Conservation (phyloP, 2,888 invertebrate species). For the Andrena marginata region DNA sequence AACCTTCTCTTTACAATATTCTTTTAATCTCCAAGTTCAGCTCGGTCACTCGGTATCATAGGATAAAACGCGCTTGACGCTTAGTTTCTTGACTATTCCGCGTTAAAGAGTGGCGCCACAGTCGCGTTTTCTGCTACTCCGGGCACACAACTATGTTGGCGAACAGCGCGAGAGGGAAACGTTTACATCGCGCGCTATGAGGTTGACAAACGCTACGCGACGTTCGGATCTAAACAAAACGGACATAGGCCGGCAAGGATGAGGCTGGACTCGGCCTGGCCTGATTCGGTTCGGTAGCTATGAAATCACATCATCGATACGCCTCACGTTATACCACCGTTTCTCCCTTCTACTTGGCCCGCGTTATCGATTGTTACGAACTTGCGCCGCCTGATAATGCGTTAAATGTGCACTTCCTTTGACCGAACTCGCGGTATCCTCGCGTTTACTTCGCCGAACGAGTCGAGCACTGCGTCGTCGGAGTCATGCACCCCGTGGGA, state of each 20-base stretch:
- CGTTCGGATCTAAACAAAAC: neutral
- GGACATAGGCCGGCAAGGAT: slow-evolving; percentile 7
- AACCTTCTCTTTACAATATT: neutral
- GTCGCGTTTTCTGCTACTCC: slow-evolving; percentile 25
- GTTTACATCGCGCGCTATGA: slow-evolving; percentile 43
- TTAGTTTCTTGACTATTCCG: slow-evolving; percentile 24
- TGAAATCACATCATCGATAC: slow-evolving; percentile 44
- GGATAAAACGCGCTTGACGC: slow-evolving; percentile 41
- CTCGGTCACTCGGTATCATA: slow-evolving; percentile 35
- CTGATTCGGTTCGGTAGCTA: slow-evolving; percentile 39
- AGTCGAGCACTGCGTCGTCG: slow-evolving; percentile 34
- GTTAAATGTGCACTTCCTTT: slow-evolving; percentile 67
- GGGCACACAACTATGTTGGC: slow-evolving; percentile 33
- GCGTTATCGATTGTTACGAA: slow-evolving; percentile 70
- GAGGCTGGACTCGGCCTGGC: slow-evolving; percentile 13
- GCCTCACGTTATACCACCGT: slow-evolving; percentile 34
- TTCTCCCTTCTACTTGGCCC: slow-evolving; percentile 66
- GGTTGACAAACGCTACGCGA: slow-evolving; percentile 24
- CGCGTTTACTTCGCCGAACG: slow-evolving; percentile 22
- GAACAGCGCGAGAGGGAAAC: slow-evolving; percentile 36
- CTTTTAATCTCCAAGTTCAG: slow-evolving; percentile 13
- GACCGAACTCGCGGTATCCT: slow-evolving; percentile 39
- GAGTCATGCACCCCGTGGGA: slow-evolving; percentile 43
- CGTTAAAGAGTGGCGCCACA: slow-evolving; percentile 39
- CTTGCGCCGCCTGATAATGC: slow-evolving; percentile 66